These are phyloP conservation scores for Brachionus paranguensis DNA, from an alignment of 1,140 invertebrate genomes.

Conservation along the genomic window DNA sequence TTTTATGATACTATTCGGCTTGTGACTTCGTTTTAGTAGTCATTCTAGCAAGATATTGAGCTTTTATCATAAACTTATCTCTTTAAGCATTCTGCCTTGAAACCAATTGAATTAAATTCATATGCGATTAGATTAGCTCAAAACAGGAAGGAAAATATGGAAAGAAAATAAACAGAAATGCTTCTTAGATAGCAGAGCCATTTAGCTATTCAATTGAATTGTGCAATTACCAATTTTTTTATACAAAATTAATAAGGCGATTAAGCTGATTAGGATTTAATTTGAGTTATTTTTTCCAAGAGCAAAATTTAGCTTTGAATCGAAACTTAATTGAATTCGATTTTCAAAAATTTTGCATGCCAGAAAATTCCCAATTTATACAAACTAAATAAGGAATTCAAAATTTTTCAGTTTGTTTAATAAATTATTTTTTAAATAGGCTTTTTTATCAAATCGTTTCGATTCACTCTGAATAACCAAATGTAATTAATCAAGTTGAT, in stretches of 20 bases:
- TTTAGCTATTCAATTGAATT: not conserved
- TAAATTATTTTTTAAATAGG: not conserved
- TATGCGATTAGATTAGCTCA: not conserved
- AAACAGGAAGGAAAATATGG: not conserved
- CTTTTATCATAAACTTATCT: not conserved
- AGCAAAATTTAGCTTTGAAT: not conserved
- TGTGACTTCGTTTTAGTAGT: not conserved
- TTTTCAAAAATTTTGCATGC: not conserved
- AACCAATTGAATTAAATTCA: not conserved
- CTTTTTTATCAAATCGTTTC: not conserved
- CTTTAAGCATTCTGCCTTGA: not conserved
- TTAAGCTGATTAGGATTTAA: constrained; percentile 14
- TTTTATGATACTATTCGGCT: not conserved
- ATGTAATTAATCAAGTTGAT: not conserved
- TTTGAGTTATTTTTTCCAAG: not conserved
- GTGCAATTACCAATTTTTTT: not conserved
- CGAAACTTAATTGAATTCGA: not conserved
- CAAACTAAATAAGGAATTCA: not conserved
- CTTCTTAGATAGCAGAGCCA: not conserved
- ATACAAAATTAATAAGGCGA: not conserved
- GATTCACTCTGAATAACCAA: not conserved
- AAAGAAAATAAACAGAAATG: constrained; percentile 1
- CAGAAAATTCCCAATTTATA: not conserved
- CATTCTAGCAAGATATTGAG: not conserved
- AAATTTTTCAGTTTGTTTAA: not conserved